Base-by-base conservation (phyloP, 2,113 vertebrate genomes). In the Leptosomus discolor region DNA sequence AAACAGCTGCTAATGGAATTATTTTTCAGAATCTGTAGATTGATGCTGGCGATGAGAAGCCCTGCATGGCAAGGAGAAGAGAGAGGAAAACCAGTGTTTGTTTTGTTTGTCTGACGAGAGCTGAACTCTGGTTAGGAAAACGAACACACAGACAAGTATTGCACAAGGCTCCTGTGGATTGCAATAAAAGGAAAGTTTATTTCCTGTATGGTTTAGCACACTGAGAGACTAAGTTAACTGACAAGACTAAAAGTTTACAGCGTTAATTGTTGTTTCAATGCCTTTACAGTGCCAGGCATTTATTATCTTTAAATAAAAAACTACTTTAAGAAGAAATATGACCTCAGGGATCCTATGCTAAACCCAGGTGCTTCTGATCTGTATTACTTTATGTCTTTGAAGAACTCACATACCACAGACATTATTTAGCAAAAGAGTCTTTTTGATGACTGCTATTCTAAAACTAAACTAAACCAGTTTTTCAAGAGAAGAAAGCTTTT, bases 181-280 rank as follows among this genome's bases (percentile, higher is more conserved):
- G 70, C 78, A 77, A 63, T 60, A 63, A 83, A 80, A 70, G 71
- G 54, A 9, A 60, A 39, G 45, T 91, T 90, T 91, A 73, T 84
- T 95, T 96, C 95, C 91, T 91, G 54, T 54, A 57, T 14, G 68
- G 46, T 74, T 90, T 90, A 94, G 85, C 64, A 51, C 71, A 91
- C 60, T 63, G 83, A 67, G 36, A 88, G 43, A 39, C 74, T 69
- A 82, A 85, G 93, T 94, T 93, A 90, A 83, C 92, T 3, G 0
- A 60, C 78, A 74, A 63, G 54, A 77, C 68, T 77, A 74, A 78
- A 96, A 70, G 67, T 92, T 95, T 88, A 91, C 54, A 78, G 83
- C 69, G 89, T 63, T 81, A 94, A 91, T 92, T 86, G 80, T 32
- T 91, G 43, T 77, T 94, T 92, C 76, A 84, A 54, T 80, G 85